Conservation (phyloP, 1,140 invertebrate genomes). For the Odontomachus brunneus region DNA sequence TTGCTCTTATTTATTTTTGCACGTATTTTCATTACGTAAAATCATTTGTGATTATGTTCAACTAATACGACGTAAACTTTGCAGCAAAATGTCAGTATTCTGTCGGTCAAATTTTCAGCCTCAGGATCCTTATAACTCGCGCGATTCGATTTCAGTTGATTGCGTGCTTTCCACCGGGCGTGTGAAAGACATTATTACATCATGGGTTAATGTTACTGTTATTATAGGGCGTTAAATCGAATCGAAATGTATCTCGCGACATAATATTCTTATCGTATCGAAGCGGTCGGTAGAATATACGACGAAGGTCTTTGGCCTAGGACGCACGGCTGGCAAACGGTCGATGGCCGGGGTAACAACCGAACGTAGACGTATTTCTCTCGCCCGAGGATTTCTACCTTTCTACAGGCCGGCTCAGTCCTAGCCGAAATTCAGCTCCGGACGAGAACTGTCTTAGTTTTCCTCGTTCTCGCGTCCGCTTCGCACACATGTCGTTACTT, state of each 20-base stretch:
- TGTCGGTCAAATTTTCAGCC: too few relatives aligned
- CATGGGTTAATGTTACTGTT: background rate
- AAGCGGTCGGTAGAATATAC: slow-evolving; percentile 60
- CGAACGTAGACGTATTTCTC: slow-evolving; percentile 74
- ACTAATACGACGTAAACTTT: too few relatives aligned
- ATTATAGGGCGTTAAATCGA: slow-evolving; percentile 16
- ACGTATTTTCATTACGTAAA: too few relatives aligned
- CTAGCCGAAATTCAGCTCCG: slow-evolving; percentile 30
- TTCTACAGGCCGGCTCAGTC: slow-evolving; percentile 26
- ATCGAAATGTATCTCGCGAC: background rate
- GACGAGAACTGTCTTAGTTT: slow-evolving; percentile 31
- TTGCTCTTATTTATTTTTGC: too few relatives aligned
- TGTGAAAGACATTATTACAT: background rate
- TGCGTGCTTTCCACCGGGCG: background rate
- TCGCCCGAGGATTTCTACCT: slow-evolving; percentile 54
- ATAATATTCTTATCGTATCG: slow-evolving; percentile 51
- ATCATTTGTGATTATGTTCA: too few relatives aligned
- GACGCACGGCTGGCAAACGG: slow-evolving; percentile 79
- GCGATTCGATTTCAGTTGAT: background rate
- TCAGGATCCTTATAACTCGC: too few relatives aligned
- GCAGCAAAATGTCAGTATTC: too few relatives aligned
- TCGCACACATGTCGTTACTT: too few relatives aligned
- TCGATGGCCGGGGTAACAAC: slow-evolving; percentile 83
- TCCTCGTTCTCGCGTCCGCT: background rate
- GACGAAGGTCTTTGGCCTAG: slow-evolving; percentile 82